Evolutionary conservation across 2,797 vertebrate genomes (phyloP).

Genomic region (Enteromius treurensis): DNA sequence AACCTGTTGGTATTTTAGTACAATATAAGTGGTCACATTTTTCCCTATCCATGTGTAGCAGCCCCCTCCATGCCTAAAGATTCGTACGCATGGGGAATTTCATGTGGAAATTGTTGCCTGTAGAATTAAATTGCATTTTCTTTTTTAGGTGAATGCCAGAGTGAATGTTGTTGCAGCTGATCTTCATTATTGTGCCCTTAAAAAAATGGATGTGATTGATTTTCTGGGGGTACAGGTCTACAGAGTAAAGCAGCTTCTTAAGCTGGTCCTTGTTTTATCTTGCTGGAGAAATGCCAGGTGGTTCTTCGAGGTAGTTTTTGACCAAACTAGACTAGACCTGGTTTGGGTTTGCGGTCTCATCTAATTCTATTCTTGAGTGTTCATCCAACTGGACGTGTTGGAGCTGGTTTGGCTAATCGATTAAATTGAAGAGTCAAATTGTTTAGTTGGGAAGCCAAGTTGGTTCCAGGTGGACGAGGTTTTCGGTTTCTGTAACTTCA

Average conservation of each 20-base stretch:
- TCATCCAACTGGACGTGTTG: conserved; percentile 25
- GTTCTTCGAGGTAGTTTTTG: conserved; percentile 49
- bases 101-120: conserved; percentile 70
- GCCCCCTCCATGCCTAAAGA: conserved; percentile 39
- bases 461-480: conserved; percentile 48
- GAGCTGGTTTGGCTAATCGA: conserved; percentile 39
- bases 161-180: conserved; percentile 82
- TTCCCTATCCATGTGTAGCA: conserved; percentile 27
- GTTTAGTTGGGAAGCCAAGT: conserved; percentile 41
- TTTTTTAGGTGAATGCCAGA: conserved; percentile 84
- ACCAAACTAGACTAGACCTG: conserved; percentile 58
- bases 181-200: conserved; percentile 79
- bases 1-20: conserved; percentile 35
- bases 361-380: conserved; percentile 39
- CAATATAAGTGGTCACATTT: conserved; percentile 32
- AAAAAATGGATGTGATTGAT: conserved; percentile 74
- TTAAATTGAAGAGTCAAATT: conserved; percentile 39
- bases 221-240: conserved; percentile 86
- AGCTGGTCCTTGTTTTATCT: conserved; percentile 76
- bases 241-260: conserved; percentile 85
- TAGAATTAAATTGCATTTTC: conserved; percentile 86
- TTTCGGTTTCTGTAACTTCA: conserved; percentile 41
- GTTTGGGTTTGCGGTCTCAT: conserved; percentile 47
- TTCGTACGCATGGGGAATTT: conserved; percentile 66
- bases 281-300: conserved; percentile 67